Conservation (phyloP, 2,113 vertebrate species). For the Coptodon rendalli region DNA sequence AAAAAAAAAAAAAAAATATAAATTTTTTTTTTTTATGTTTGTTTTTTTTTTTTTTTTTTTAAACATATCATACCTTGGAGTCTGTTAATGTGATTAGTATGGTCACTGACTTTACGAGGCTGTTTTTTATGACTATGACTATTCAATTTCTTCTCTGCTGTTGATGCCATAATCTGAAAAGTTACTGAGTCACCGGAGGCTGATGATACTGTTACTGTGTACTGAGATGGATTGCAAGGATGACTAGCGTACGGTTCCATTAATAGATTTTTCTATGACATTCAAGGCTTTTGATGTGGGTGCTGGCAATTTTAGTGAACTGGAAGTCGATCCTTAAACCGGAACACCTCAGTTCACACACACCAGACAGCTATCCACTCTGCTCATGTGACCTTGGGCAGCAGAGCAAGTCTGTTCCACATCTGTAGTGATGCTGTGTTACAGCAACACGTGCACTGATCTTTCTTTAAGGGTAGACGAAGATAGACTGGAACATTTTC, state of each 20-base stretch:
- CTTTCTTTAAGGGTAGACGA: neutral
- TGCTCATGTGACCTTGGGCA: neutral
- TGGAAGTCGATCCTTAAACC: neutral
- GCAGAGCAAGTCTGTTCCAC: neutral
- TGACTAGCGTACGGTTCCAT: neutral
- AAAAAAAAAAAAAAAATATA: no score
- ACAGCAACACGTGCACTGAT: neutral
- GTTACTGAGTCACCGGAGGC: slow-evolving; percentile 10
- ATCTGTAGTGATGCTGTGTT: neutral
- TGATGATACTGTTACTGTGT: neutral
- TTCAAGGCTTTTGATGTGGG: neutral
- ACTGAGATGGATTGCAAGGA: neutral
- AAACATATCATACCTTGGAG: neutral
- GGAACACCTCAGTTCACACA: neutral
- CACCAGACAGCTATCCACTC: neutral
- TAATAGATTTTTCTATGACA: neutral
- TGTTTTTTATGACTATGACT: neutral
- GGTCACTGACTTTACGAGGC: neutral
- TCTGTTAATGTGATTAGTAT: slow-evolving; percentile 2
- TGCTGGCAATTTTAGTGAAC: neutral
- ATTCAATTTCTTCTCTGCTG: neutral
- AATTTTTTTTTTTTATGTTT: no score
- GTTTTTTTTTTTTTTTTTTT: neutral
- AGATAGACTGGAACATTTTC: neutral
- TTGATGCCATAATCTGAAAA: neutral